Conservation (phyloP, 2,113 vertebrate species). For the Nothocercus nigrocapillus region DNA sequence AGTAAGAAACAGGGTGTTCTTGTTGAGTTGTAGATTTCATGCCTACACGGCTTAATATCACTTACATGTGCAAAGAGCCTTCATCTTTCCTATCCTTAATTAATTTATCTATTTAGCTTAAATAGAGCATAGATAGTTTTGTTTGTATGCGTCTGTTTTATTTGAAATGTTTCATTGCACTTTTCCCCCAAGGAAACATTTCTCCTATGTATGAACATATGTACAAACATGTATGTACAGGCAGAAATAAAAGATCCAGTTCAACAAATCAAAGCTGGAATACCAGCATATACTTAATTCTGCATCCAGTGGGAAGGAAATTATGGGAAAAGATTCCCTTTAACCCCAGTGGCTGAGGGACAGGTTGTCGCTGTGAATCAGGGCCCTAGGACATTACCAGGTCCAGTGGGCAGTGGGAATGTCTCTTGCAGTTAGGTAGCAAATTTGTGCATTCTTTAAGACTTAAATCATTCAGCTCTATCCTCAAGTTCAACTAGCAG, state of each 20-base stretch:
- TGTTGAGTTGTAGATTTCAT: background rate
- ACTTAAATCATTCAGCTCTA: background rate
- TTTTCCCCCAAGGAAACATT: background rate
- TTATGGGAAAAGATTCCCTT: background rate
- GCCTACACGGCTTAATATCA: background rate
- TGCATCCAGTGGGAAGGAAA: background rate
- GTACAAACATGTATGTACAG: accelerated
- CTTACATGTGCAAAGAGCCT: background rate
- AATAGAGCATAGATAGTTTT: background rate
- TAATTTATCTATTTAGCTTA: background rate
- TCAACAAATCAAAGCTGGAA: background rate
- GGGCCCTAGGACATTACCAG: background rate
- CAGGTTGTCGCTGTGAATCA: background rate
- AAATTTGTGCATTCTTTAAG: background rate
- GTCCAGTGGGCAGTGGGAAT: background rate
- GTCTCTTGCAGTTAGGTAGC: background rate
- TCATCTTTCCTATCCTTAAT: background rate
- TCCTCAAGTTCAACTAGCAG: background rate
- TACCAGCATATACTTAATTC: background rate
- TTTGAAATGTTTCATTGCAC: background rate
- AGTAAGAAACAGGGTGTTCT: background rate
- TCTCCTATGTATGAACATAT: background rate
- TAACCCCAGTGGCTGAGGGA: background rate
- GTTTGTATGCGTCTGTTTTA: background rate
- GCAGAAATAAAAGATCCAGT: background rate